These are phyloP conservation scores for Ailuropoda melanoleuca DNA, from an alignment of 2,113 vertebrate species.

Conservation along the genomic window DNA sequence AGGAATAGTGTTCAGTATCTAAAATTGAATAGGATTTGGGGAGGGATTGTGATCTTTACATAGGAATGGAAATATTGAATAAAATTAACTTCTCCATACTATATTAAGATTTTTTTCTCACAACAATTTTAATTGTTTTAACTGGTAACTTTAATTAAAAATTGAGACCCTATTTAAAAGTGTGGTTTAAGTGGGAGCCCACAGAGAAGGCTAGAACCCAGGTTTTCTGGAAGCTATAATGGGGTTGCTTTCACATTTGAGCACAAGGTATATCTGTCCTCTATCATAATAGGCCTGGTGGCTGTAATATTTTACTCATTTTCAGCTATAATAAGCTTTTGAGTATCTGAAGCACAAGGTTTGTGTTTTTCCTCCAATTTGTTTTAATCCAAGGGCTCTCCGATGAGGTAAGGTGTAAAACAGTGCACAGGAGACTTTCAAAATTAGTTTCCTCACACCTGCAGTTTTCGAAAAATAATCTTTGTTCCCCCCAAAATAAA, in stretches of 20 bases:
- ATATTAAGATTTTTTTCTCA: background rate
- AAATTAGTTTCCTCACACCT: constrained; percentile 60
- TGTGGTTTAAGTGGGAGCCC: background rate
- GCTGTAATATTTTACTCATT: background rate
- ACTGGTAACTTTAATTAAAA: background rate
- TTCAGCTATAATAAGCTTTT: constrained; percentile 61
- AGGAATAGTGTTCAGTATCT: background rate
- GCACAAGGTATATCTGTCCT: background rate
- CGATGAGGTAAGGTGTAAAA: background rate
- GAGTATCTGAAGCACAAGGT: background rate
- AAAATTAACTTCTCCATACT: background rate
- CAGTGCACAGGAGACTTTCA: constrained; percentile 54
- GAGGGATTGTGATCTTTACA: background rate
- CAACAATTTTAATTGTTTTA: background rate
- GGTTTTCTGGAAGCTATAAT: background rate
- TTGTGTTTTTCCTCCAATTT: constrained; percentile 60
- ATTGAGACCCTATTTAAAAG: background rate
- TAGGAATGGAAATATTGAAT: background rate
- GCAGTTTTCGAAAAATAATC: constrained; percentile 57
- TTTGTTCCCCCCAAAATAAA: constrained; percentile 51
- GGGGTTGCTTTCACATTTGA: background rate
- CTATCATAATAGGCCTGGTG: background rate
- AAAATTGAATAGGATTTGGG: background rate
- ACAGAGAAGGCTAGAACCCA: background rate
- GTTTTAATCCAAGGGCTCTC: constrained; percentile 39